Percentiles rank a stretch among this genome's conserved stretches.
Conservation (phyloP, 2,888 invertebrate species). For the Listrodromus nycthemerus region DNA sequence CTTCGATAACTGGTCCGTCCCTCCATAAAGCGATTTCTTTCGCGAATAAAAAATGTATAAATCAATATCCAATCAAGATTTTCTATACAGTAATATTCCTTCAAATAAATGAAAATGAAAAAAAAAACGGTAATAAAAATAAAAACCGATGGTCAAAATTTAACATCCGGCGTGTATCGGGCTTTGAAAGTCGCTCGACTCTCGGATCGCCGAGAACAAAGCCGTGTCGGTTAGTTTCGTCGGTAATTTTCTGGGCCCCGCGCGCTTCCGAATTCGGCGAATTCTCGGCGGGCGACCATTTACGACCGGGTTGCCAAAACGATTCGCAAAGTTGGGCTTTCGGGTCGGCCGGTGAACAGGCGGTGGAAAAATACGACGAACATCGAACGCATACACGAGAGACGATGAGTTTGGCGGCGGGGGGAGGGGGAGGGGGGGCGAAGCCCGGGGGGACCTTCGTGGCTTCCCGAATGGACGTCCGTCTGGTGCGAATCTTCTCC, state of each 20-base stretch:
- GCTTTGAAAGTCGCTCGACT: no score
- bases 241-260: conserved; percentile 60
- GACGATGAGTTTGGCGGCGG: conserved; percentile 4
- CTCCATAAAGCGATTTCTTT: no score
- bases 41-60: no score
- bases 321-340: conserved; percentile 22
- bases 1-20: no score
- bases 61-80: no score
- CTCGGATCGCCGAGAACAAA: conserved; percentile 29
- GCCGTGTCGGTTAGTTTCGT: conserved; percentile 45
- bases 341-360: not conserved
- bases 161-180: not conserved
- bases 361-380: conserved; percentile 7
- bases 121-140: not conserved
- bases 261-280: conserved; percentile 58
- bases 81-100: no score
- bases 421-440: conserved; percentile 48
- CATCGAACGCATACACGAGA: not conserved
- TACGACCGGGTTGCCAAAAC: not conserved
- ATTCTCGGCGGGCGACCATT: conserved; percentile 22
- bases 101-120: not conserved
- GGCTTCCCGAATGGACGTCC: conserved; percentile 52
- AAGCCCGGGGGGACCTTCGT: conserved; percentile 42
- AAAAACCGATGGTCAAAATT: not conserved
- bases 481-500: conserved; percentile 54